Evolutionary conservation across 2,113 vertebrate genomes (phyloP).

Genomic region (Silurus asotus): DNA sequence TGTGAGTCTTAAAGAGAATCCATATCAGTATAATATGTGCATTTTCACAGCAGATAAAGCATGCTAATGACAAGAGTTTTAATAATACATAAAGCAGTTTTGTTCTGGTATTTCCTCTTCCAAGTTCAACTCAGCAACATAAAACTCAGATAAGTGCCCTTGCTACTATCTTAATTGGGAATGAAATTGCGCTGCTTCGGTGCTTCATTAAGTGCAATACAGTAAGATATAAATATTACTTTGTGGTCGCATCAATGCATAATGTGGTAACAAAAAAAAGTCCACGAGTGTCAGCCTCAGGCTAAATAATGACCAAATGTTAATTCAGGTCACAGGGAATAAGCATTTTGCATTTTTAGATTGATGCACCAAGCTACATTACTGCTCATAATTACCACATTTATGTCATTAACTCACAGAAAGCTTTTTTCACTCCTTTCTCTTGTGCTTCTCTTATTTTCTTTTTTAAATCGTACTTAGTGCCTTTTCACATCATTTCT

Average conservation of each 20-base stretch:
- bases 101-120: conserved; percentile 31
- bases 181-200: conserved; percentile 6
- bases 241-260: background rate
- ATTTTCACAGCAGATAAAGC: background rate
- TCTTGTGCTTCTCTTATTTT: background rate
- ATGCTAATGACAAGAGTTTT: conserved; percentile 19
- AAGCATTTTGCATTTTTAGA: conserved; percentile 8
- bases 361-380: background rate
- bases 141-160: conserved; percentile 29
- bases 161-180: conserved; percentile 38
- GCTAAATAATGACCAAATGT: background rate
- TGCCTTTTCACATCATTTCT: conserved; percentile 21
- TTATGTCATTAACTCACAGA: conserved; percentile 27
- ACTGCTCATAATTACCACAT: conserved; percentile 26
- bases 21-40: too few species aligned
- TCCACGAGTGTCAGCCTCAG: background rate
- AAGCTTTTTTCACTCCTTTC: background rate
- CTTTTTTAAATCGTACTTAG: conserved; percentile 23
- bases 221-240: conserved; percentile 8
- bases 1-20: background rate
- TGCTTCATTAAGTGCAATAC: background rate
- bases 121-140: conserved; percentile 15
- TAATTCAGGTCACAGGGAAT: conserved; percentile 9
- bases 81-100: conserved; percentile 1
- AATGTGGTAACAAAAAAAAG: background rate